These are phyloP conservation scores for Barnardius zonarius DNA, from an alignment of 2,113 vertebrate genomes.

Conservation along the genomic window DNA sequence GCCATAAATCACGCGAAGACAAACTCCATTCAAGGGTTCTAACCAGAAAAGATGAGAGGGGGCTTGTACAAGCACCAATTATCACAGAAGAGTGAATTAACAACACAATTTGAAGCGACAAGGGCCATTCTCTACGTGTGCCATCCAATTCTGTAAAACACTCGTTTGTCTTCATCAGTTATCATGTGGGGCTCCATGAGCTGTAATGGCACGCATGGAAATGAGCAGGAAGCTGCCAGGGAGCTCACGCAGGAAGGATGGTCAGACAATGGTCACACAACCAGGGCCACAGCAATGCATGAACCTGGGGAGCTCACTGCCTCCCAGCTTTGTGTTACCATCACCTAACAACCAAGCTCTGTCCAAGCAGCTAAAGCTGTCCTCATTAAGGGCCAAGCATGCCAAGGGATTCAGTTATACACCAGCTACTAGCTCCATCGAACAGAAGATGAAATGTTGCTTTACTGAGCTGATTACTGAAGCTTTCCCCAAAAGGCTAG, in stretches of 20 bases:
- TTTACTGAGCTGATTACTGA: neutral
- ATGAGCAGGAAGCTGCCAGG: neutral
- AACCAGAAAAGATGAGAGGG: neutral
- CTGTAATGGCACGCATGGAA: fast-evolving
- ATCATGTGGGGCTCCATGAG: neutral
- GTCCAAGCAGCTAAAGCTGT: neutral
- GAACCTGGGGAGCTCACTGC: neutral
- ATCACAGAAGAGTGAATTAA: slow-evolving; percentile 14
- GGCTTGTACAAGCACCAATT: neutral
- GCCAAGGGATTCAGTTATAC: neutral
- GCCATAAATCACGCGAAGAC: slow-evolving; percentile 3
- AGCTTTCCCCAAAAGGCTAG: neutral
- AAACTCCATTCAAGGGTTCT: neutral
- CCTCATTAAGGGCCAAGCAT: neutral
- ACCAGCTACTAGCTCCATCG: neutral
- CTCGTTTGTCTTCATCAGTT: neutral
- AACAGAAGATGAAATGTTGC: neutral
- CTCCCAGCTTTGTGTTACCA: neutral
- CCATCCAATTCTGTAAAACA: neutral
- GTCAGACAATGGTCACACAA: neutral
- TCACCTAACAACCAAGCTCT: neutral
- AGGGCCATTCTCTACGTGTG: neutral
- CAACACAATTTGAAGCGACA: slow-evolving; percentile 30
- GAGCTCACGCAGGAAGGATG: neutral
- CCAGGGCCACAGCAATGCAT: too few species aligned